Evolutionary conservation across 2,113 vertebrate species (phyloP), one percentile per base, ranked within the genome.

Genomic region (Pleuronectes platessa): DNA sequence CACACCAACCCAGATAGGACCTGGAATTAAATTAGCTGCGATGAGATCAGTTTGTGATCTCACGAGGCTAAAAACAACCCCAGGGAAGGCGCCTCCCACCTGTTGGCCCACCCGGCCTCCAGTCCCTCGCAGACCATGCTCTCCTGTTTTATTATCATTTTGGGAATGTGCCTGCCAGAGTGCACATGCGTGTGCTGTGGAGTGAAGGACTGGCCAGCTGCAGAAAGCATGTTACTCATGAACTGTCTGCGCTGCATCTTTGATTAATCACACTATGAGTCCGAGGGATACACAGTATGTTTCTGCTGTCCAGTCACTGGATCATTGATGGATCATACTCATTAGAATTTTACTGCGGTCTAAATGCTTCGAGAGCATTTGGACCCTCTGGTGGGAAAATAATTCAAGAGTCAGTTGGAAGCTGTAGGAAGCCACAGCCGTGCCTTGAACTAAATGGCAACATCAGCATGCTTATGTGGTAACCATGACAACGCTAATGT

Each of bases 11-110:
- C 87, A 82, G 70, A 88, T 61, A 77, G 65, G 51, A 74, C 21
- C 71, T 69, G 58, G 76, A 81, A 89, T 45, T 60, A 69, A 84
- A 79, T 89, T 76, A 74, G 84, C 76, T 79, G 65, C 82, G 51
- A 45, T 62, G 69, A 78, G 87, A 82, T 90, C 87, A 86, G 62
- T 68, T 24, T 70, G 58, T 42, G 80, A 81, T 79, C 86, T 76
- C 80, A 87, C 8, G 20, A 68, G 65, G 67, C 74, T 78, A 66
- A 78, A 78, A 81, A 61, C 73, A 65, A 74, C 82, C 87, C 61
- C 61, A 61, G 82, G 54, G 37, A 83, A 60, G 77, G 75, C 21
- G n/a, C 59, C 49, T 40, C 66, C 81, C 87, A 90, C 84, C 88
- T 92, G 86, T 82, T 17, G 9, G 8, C 5, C 31, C 6, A 31